These are phyloP conservation scores for Equus quagga DNA, from an alignment of 2,113 vertebrate genomes.

Conservation along the genomic window DNA sequence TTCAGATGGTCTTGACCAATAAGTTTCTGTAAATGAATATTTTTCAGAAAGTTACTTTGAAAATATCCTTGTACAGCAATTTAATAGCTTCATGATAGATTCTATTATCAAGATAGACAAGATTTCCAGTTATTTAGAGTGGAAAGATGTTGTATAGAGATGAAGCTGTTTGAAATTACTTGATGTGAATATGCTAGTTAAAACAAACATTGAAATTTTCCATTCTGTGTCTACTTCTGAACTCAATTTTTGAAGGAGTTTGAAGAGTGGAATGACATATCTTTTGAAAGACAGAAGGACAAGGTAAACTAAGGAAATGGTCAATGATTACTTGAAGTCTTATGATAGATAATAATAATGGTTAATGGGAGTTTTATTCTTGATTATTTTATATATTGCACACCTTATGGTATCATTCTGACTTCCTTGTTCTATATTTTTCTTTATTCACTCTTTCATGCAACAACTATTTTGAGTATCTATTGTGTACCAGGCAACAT, in stretches of 20 bases:
- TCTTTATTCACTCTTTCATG: neutral
- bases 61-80: constrained; percentile 66
- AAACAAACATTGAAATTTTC: neutral
- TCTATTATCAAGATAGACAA: constrained; percentile 65
- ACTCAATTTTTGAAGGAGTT: neutral
- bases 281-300: neutral
- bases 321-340: neutral
- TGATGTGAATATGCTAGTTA: neutral
- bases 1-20: constrained; percentile 82
- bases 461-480: neutral
- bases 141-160: constrained; percentile 33
- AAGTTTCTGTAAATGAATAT: constrained; percentile 70
- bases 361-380: neutral
- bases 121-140: constrained; percentile 19
- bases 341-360: neutral
- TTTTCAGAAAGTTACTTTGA: constrained; percentile 71
- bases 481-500: neutral
- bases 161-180: constrained; percentile 49
- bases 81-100: constrained; percentile 69
- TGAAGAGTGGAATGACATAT: neutral
- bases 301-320: neutral
- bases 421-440: neutral
- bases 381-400: neutral
- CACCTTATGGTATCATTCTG: neutral
- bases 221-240: neutral